Base-by-base conservation (phyloP, 1,140 invertebrate genomes). In the Calliphora vicina region DNA sequence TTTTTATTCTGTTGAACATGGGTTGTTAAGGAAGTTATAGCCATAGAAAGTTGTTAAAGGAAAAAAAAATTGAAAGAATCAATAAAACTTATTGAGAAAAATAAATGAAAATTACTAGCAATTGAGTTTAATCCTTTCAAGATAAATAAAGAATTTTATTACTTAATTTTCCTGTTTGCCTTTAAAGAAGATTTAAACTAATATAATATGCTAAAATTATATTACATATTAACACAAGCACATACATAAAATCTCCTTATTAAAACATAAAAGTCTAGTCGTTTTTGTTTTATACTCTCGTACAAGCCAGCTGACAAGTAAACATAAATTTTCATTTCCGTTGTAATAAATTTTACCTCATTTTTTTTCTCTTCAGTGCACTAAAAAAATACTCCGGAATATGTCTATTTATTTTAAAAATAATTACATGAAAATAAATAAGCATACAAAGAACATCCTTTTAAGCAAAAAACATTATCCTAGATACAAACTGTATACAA, bases 351-450 rank as follows among this genome's bases (percentile, higher is more conserved):
- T 78, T 78, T 20, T 43, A 78, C 35, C 74, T 78, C 35, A 12
- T 78, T 78, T 23, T 78, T 43, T 35, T 13, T 50, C 15, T 12
- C 45, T 10, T 12, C 8, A 78, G 17, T n/a, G n/a, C 5, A 35
- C 73, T 35, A 20, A 27, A 78, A 78, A 78, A 78, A 43, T 20
- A 23, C 61, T 67, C 6, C 61, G 61, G n/a, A 67, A 67, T 25
- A 23, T 67, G 20, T 67, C 74, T 78, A 43, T 78, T 78, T 78
- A 78, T 78, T 43, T 78, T 23, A 78, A 43, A 78, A 27, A 78
- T 78, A 78, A 78, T 78, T 78, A 78, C 74, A 45, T 42, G n/a
- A 43, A 43, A 78, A 78, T 78, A 78, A 78, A 78, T 78, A 78
- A 67, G 23, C 61, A 67, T 23, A 67, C 9, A 67, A 67, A 67